Percentiles rank a stretch among this genome's conserved stretches.
phyloP scores from a whole-genome alignment of 1,140 invertebrate species.

The Sarcophaga bullata region DNA sequence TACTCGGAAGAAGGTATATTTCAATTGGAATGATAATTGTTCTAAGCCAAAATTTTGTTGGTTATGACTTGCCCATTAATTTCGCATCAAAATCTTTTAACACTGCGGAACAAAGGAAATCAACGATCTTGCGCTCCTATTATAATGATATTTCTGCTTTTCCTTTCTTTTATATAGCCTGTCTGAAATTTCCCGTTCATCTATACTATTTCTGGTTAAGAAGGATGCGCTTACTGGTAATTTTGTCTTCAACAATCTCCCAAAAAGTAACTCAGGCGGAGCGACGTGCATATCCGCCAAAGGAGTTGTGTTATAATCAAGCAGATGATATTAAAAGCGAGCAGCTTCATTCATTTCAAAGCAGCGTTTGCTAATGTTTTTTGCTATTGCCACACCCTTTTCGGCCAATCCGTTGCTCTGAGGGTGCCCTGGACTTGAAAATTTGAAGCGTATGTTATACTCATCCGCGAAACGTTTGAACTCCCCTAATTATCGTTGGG shows the following conservation, averaged over 20 bases:
- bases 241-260: constrained; percentile 18
- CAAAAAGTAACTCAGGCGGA: constrained; percentile 34
- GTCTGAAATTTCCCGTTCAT: background rate
- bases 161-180: constrained; percentile 21
- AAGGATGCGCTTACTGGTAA: background rate
- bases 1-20: background rate
- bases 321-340: constrained; percentile 14
- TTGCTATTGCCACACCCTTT: constrained; percentile 42
- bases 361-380: constrained; percentile 37
- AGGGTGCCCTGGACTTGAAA: constrained; percentile 35
- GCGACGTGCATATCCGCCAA: constrained; percentile 24
- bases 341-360: constrained; percentile 28
- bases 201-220: constrained; percentile 8
- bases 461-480: constrained; percentile 27
- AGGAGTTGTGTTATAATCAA: constrained; percentile 39
- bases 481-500: constrained; percentile 31
- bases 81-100: background rate
- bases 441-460: too few relatives aligned
- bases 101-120: background rate
- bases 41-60: background rate
- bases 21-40: background rate
- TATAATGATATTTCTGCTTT: too few relatives aligned
- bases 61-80: background rate
- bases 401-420: constrained; percentile 42
- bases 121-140: too few relatives aligned